Evolutionary conservation across 2,797 vertebrate species (phyloP).

Genomic region (Hydrocynus forskahlii): DNA sequence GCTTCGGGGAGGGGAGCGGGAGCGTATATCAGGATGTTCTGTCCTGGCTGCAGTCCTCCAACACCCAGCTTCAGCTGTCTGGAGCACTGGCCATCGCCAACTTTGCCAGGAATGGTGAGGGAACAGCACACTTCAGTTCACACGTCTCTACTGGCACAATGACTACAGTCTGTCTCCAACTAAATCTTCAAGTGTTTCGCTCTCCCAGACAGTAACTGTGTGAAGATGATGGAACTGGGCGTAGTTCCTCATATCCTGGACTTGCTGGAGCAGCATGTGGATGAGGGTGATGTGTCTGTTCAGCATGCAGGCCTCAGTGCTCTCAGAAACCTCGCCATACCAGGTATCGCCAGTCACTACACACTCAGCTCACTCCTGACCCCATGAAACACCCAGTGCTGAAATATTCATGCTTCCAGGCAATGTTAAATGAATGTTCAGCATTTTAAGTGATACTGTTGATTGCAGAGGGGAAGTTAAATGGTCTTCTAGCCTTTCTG

Average conservation of each 20-base stretch:
- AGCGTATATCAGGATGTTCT: conserved; percentile 75
- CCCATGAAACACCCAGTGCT: too few relatives aligned
- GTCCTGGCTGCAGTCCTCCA: conserved; percentile 77
- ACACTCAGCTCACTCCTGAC: neutral
- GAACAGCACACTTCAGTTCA: neutral
- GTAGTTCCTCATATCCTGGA: conserved; percentile 87
- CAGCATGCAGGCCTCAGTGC: conserved; percentile 90
- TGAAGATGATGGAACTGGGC: conserved; percentile 86
- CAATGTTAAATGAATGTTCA: too few relatives aligned
- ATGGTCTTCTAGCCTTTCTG: too few relatives aligned
- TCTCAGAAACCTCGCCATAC: conserved; percentile 87
- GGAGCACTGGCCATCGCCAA: conserved; percentile 74
- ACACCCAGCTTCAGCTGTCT: conserved; percentile 78
- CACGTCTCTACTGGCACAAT: neutral
- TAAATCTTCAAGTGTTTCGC: neutral
- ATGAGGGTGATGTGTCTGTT: conserved; percentile 84
- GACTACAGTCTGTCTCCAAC: neutral
- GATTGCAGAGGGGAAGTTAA: too few relatives aligned
- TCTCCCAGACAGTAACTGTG: conserved; percentile 84
- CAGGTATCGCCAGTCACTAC: conserved; percentile 74
- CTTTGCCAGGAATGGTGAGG: conserved; percentile 79
- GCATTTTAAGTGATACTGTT: too few relatives aligned
- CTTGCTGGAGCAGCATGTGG: conserved; percentile 83
- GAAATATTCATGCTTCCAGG: too few relatives aligned
- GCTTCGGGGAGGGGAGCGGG: conserved; percentile 76